Evolutionary conservation across 2,888 invertebrate species (phyloP), one percentile per base, ranked within the genome.

Genomic region (Ashinkailepas kermadecensis): DNA sequence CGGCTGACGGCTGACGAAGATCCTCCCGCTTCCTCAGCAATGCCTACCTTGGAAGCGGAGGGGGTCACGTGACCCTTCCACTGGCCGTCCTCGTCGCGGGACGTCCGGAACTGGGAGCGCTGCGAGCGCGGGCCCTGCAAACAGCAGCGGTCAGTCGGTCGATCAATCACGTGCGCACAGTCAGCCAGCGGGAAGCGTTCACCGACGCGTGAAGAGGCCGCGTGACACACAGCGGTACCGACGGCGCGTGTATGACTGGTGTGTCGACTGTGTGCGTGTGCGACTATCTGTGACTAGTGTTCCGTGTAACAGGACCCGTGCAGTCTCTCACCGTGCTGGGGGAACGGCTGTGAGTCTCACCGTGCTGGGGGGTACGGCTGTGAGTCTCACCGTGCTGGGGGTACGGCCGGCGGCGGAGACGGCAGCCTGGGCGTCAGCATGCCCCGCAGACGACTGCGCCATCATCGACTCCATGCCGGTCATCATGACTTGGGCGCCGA

Each of bases 401-500:
- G 81, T 7, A 85, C 10, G 86, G 83, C n/a, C 85, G 86, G 10
- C 4, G 83, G 84, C 11, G 85, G 84, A 6, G 23, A 82, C 79
- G 39, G 4, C 39, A 39, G 39, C 39, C 39, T 39, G 39, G 39
- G 39, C 39, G 39, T 39, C 39, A 4, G 39, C 39, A 74, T 83
- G 81, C 9, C 85, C 10, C 86, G 83, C 21, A 85, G 86, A 10
- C 7, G 84, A 84, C 10, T 85, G 84, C 8, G 85, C 83, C 78
- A 87, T 85, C 82, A 87, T 85, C 6, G 88, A 87, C 89, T 94
- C 93, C 89, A 94, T 92, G 85, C 93, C 94, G 81, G 92, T 91
- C 89, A 94, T 91, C 83, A 94, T 91, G 85, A 94, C 93, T 85
- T 93, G 92, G 84, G 94, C 93, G 82, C 94, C 94, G 81, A 94